A percentile compares a stretch with the other conserved stretches of the same genome.
phyloP scores from a whole-genome alignment of 2,113 vertebrate genomes.

The Peromyscus maniculatus region DNA sequence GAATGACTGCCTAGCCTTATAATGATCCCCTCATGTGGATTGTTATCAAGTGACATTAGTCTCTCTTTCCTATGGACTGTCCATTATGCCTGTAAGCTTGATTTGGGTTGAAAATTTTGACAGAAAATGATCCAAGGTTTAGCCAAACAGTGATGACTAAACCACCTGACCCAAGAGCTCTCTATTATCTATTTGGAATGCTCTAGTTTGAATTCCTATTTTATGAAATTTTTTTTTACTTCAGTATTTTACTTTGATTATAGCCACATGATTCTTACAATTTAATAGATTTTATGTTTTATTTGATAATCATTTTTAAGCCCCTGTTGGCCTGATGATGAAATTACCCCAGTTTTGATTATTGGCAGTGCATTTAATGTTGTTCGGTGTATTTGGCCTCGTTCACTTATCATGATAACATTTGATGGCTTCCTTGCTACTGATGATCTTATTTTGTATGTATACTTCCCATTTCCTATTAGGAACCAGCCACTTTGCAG shows the following conservation, averaged over 20 bases:
- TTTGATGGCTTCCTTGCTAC: not conserved
- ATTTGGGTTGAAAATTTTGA: not conserved
- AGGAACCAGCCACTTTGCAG: not conserved
- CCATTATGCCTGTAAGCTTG: not conserved
- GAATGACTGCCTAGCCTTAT: not conserved
- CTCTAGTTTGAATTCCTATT: not conserved
- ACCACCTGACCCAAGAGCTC: not conserved
- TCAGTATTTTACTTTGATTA: not conserved
- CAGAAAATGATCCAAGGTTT: not conserved
- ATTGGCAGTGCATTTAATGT: not conserved
- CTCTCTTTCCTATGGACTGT: not conserved
- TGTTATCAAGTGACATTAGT: not conserved
- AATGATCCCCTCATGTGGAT: not conserved
- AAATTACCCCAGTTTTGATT: not conserved
- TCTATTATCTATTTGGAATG: not conserved
- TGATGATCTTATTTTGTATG: not conserved
- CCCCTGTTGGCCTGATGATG: not conserved
- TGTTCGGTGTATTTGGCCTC: not conserved
- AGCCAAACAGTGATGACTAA: fast-evolving
- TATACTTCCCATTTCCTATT: not conserved
- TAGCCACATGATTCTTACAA: not conserved
- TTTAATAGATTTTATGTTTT: not conserved
- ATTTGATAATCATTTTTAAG: not conserved
- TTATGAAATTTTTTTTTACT: not conserved
- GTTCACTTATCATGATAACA: not conserved